A percentile compares a stretch with the other conserved stretches of the same genome.
Evolutionary conservation across 2,797 vertebrate genomes (phyloP).

Genomic region (Erethizon dorsatum): DNA sequence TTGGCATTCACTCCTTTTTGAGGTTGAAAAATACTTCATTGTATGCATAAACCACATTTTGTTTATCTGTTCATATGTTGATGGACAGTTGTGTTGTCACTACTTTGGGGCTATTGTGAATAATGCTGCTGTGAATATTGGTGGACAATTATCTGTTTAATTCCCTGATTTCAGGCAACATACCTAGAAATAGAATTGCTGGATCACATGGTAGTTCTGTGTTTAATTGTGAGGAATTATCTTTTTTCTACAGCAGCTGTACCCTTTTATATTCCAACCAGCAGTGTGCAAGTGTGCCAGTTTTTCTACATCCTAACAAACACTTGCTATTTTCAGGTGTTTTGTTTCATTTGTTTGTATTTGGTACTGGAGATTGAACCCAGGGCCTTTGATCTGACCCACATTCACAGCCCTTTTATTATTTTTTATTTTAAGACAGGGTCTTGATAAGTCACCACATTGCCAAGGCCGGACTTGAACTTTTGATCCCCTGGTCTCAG

Average conservation of each 20-base stretch:
- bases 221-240: background rate
- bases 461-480: too few species aligned
- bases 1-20: background rate
- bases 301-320: background rate
- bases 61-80: background rate
- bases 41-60: background rate
- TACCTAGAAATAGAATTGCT: background rate
- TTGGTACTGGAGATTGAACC: too few species aligned
- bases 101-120: background rate
- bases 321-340: too few species aligned
- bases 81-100: background rate
- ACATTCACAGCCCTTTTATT: too few species aligned
- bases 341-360: too few species aligned
- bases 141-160: background rate
- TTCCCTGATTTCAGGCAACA: background rate
- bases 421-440: too few species aligned
- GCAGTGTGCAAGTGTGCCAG: too few species aligned
- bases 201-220: background rate
- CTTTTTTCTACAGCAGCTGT: background rate
- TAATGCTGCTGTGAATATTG: background rate
- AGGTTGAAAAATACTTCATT: background rate
- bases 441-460: too few species aligned
- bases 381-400: too few species aligned
- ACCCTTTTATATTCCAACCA: too few species aligned
- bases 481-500: background rate